Base-by-base conservation (phyloP, 2,113 vertebrate species). In the Arenaria interpres region DNA sequence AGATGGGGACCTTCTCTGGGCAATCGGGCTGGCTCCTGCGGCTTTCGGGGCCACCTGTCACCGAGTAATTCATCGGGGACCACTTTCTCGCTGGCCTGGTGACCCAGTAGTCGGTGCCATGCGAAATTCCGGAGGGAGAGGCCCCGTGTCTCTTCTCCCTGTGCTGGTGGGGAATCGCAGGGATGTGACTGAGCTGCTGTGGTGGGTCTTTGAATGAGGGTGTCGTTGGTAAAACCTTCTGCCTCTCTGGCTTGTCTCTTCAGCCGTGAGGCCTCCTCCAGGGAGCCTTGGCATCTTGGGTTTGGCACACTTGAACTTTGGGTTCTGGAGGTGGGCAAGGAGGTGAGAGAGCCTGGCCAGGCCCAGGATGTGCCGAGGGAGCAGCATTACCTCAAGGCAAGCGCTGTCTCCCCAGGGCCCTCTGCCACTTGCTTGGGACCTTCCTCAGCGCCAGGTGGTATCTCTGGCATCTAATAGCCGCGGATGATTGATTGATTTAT, bases 301-400 rank as follows among this genome's bases (percentile, higher is more conserved):
- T 88, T 79, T 51, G 43, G 17, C 21, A 4, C 0, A 0, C 62
- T 35, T 59, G 28, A 14, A 14, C 32, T 56, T 82, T 15, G 35
- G 4, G 59, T 28, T 59, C 18, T 23, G 51, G 51, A 73, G 68
- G 56, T 63, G 72, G 51, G 51, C 67, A n/a, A n/a, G 76, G 66
- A 32, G 9, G 1, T 1, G 2, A 22, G 28, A 85, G 71, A 83
- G 43, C 4, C 2, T 54, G 51, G 12, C 45, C 15, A 4, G 4
- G 16, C 5, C 30, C 0, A 0, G 48, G 67, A 7, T 7, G 1
- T 51, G 62, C 56, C 1, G 0, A 56, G 63, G 45, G 72, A 90
- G 17, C 53, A 32, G 63, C 18, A 43, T 73, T 50, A 35, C 17
- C 2, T 39, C n/a, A 24, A 33, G 59, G 33, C 15, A 39, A 45